Percentiles rank a stretch among this genome's conserved stretches.
phyloP scores from a whole-genome alignment of 1,140 invertebrate genomes.

The Campoletis sonorensis region DNA sequence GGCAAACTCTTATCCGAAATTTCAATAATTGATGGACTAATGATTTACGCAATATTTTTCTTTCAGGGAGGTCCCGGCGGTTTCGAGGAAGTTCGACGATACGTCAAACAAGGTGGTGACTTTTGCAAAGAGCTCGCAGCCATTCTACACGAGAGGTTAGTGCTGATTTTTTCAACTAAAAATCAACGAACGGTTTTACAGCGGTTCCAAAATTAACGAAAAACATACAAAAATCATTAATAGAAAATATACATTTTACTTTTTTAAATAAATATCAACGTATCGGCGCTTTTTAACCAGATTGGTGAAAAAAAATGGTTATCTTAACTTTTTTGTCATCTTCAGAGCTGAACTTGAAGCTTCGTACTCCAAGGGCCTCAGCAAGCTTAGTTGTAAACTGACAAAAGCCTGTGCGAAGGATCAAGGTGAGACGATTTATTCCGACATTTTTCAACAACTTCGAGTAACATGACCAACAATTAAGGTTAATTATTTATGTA shows the following conservation, averaged over 20 bases:
- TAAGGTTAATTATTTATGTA: not conserved
- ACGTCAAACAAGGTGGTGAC: slow-evolving; percentile 95
- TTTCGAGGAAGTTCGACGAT: slow-evolving; percentile 93
- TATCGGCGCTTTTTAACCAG: too few relatives aligned
- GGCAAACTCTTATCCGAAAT: not conserved
- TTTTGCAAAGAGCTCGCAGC: slow-evolving; percentile 93
- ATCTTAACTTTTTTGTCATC: slow-evolving; percentile 3
- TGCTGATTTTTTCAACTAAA: slow-evolving; percentile 38
- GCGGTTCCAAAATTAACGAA: too few relatives aligned
- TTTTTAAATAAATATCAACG: too few relatives aligned
- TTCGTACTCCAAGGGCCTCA: slow-evolving; percentile 92
- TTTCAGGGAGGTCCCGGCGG: slow-evolving; percentile 90
- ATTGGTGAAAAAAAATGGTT: too few relatives aligned
- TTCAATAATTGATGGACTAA: not conserved
- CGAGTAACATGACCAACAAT: not conserved
- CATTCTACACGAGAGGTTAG: slow-evolving; percentile 93
- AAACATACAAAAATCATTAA: too few relatives aligned
- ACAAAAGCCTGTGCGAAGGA: slow-evolving; percentile 85
- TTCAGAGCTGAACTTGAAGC: slow-evolving; percentile 87
- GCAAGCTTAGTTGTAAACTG: slow-evolving; percentile 90
- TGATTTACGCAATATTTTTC: slow-evolving; percentile 53
- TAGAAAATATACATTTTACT: too few relatives aligned
- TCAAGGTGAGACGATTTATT: slow-evolving; percentile 64
- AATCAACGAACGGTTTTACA: too few relatives aligned
- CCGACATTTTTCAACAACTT: not conserved